A percentile compares a stretch with the other conserved stretches of the same genome.
phyloP scores from a whole-genome alignment of 1,140 invertebrate species.

The Agrypnia vestita region DNA sequence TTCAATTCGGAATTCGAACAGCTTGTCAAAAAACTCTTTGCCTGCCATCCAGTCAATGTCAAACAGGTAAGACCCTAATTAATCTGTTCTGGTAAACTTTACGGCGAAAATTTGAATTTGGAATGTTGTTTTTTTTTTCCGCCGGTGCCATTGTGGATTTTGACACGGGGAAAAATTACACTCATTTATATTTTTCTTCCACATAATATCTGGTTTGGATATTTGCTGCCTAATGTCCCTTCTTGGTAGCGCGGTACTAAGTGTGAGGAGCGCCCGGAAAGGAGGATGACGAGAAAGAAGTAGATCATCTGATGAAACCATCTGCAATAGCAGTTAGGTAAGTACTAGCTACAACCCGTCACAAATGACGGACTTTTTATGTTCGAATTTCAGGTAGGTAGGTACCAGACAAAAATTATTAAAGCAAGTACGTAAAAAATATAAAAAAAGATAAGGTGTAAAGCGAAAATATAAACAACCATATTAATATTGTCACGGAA shows the following conservation, averaged over 20 bases:
- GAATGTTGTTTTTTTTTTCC: conserved; percentile 56
- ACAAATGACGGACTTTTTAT: too few species aligned
- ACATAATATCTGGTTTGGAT: conserved; percentile 61
- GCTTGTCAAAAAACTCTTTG: conserved; percentile 36
- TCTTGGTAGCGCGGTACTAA: conserved; percentile 55
- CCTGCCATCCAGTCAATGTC: conserved; percentile 40
- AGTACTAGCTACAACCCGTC: too few species aligned
- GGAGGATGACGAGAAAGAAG: neutral
- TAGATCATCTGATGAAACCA: neutral
- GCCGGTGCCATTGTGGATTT: conserved; percentile 60
- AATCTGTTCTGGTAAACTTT: conserved; percentile 54
- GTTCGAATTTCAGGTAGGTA: too few species aligned
- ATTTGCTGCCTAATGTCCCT: conserved; percentile 58
- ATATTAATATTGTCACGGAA: too few species aligned
- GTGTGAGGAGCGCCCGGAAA: conserved; percentile 41
- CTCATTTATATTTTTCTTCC: conserved; percentile 61
- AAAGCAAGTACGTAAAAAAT: too few species aligned
- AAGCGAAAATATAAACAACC: too few species aligned
- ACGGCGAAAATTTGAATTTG: conserved; percentile 61
- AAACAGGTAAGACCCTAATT: conserved; percentile 59
- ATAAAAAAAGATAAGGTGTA: too few species aligned
- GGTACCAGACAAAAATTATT: too few species aligned
- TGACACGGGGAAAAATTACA: conserved; percentile 60
- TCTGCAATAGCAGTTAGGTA: too few species aligned
- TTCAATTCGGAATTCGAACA: conserved; percentile 23